Base-by-base conservation (phyloP, 2,888 invertebrate genomes). In the Drosophila melanocephala region DNA sequence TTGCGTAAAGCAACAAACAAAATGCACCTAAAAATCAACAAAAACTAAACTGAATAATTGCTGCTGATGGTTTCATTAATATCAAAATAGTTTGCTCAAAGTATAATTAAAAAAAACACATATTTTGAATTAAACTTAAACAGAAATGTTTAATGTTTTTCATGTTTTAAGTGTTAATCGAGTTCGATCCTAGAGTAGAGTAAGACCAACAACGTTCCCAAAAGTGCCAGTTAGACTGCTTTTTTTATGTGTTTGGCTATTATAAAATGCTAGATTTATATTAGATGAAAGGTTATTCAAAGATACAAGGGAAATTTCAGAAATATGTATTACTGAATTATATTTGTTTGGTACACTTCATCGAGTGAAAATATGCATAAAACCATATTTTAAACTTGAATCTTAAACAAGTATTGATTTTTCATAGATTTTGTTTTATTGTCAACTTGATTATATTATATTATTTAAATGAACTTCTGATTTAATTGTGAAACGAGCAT, bases 11-110 rank as follows among this genome's bases (percentile, higher is more conserved):
- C 37, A 35, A 55, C 55, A 26, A 47, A 16, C 26, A 47, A 47
- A 47, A 47, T 35, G 22, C 50, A 6, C 22, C 1, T 16, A 12
- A 7, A 55, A 55, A 37, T 26, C 19, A 6, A 52, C n/a, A n/a
- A 9, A 39, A 55, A 42, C 66, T 70, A 81, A 76, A 77, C 77
- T 77, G 82, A 14, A 28, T 56, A 28, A 39, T n/a, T 12, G 14
- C 19, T 28, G n/a, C n/a, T 9, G 39, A 37, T 26, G 16, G 2
- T 4, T 26, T 28, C 26, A 1, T 16, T 0, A 16, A 47, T 26
- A 47, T 26, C 47, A 26, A 47, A 47, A 35, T 16, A 16, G 16
- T 5, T 47, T 47, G 22, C 47, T 26, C 14, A 47, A 16, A 26
- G 16, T 9, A 1, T 47, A 26, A 14, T 22, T 1, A 42, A 44